Evolutionary conservation across 2,113 vertebrate species (phyloP).

Genomic region (Cyprinodon tularosa): DNA sequence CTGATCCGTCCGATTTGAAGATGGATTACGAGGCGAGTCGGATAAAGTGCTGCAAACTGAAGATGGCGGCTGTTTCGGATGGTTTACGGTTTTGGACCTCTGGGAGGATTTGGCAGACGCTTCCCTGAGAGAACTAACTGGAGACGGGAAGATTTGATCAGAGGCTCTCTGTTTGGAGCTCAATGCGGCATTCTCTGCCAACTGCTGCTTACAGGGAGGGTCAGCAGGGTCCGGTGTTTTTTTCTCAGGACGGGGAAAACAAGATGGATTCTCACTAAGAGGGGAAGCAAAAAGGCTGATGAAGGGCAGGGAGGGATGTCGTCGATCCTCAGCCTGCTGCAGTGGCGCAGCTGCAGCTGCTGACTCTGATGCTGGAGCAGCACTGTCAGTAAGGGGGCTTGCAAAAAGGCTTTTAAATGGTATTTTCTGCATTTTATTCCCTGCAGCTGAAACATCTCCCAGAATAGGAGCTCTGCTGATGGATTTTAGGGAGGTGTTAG

Average conservation of each 20-base stretch:
- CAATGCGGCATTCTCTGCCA: neutral
- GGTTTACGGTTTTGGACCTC: neutral
- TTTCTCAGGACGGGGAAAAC: neutral
- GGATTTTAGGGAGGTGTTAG: neutral
- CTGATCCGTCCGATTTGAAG: neutral
- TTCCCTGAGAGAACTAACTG: neutral
- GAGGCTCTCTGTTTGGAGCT: slow-evolving; percentile 1
- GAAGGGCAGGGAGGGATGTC: slow-evolving; percentile 1
- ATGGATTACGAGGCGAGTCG: neutral
- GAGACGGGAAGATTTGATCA: fast-evolving
- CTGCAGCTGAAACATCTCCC: neutral
- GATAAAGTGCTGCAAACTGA: neutral
- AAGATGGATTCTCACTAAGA: slow-evolving; percentile 4
- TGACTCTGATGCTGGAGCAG: slow-evolving; percentile 25
- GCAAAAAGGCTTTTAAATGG: slow-evolving; percentile 67
- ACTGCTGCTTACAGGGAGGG: neutral
- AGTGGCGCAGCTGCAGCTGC: slow-evolving; percentile 70
- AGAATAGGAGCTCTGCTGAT: neutral
- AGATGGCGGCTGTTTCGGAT: neutral
- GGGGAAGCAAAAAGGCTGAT: slow-evolving; percentile 49
- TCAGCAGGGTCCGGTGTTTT: neutral
- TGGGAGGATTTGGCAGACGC: neutral
- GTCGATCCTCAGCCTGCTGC: neutral
- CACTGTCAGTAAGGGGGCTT: slow-evolving; percentile 72
- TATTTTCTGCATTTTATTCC: slow-evolving; percentile 8